phyloP scores from a whole-genome alignment of 2,113 vertebrate genomes.

The Spilogale gracilis region DNA sequence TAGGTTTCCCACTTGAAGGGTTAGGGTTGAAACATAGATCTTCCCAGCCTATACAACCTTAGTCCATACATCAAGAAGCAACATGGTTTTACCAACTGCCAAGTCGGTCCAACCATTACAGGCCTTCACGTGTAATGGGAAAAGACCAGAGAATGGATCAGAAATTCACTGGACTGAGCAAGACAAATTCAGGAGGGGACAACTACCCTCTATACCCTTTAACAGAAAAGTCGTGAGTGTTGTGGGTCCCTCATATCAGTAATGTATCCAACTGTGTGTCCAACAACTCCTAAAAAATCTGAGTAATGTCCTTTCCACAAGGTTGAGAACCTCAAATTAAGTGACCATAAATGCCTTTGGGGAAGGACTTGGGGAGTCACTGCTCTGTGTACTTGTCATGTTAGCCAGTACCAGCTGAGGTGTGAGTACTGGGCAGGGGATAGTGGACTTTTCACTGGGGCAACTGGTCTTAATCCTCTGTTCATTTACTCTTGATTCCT shows the following conservation, averaged over 20 bases:
- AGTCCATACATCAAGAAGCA: background rate
- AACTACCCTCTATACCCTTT: background rate
- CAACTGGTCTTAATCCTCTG: background rate
- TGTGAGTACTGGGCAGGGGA: background rate
- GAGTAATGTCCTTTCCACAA: background rate
- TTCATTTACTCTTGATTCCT: background rate
- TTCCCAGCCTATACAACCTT: background rate
- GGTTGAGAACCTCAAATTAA: background rate
- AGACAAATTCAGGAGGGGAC: background rate
- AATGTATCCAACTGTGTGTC: fast-evolving
- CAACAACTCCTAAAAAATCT: background rate
- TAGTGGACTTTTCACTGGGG: background rate
- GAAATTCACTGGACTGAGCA: background rate
- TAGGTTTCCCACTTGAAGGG: background rate
- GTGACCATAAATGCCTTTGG: background rate
- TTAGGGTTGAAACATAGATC: background rate
- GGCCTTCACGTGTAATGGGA: background rate
- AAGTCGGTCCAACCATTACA: background rate
- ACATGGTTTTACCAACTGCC: background rate
- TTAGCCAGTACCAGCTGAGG: background rate
- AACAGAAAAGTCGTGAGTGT: background rate
- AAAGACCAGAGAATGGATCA: background rate
- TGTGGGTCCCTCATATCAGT: background rate
- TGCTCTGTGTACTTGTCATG: fast-evolving
- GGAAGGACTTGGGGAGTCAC: background rate